Base-by-base conservation (phyloP, 2,888 invertebrate genomes). In the Ryuthela nishihirai region DNA sequence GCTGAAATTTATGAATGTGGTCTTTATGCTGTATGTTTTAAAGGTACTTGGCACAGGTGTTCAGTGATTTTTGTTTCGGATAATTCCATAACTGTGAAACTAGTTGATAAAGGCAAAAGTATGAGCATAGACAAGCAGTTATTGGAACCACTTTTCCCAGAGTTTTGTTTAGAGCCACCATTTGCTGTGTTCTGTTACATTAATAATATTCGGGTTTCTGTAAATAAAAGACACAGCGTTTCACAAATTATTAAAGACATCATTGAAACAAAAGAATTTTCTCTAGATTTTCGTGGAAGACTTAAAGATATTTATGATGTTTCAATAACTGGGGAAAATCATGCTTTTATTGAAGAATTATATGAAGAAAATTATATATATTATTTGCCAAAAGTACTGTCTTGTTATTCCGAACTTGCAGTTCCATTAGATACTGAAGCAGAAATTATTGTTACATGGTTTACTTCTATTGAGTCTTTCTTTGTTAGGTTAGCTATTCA, bases 81-180 rank as follows among this genome's bases (percentile, higher is more conserved):
- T 29, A 23, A 35, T 20, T 15, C 15, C 4, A 10, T 42, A 1
- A n/a, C 10, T 18, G 35, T 52, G n/a, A 6, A 15, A 20, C n/a
- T 58, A 20, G 24, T 58, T 24, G 56, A 58, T 29, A 29, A 41
- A 6, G 56, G 56, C 2, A 52, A 58, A 23, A 39, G 21, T 6
- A 25, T 25, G n/a, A 17, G 32, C 7, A 6, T n/a, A 25, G 20
- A 21, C 12, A 21, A 12, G 35, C 9, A 17, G 35, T n/a, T 39
- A 12, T 26, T 58, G 9, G 49, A 26, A 10, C 20, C 35, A 17
- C 41, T 58, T 9, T 40, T 43, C 24, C 52, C 56, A 4, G 50
- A 50, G 25, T 46, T 52, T 20, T 52, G 50, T 32, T 29, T 50
- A 4, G 41, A 46, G 4, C 56, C 56, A 4, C 50, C 56, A 24